Base-by-base conservation (phyloP, 2,797 vertebrate species). In the Rhynchotus rufescens region DNA sequence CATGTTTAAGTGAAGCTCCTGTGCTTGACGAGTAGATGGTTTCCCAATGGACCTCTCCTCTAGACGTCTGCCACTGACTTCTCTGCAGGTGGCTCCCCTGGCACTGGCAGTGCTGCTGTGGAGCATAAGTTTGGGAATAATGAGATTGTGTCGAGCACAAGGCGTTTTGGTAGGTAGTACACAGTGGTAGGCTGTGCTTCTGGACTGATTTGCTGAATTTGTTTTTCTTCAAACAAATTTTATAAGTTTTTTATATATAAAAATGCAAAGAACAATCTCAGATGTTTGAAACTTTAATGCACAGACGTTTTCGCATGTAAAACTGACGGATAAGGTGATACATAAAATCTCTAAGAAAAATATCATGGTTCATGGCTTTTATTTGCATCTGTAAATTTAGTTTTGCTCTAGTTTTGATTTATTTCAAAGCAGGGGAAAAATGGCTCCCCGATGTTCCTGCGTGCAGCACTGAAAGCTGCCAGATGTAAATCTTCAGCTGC, bases 311-410 rank as follows among this genome's bases (percentile, higher is more conserved):
- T 96, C 89, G 84, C 66, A 25, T 92, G 84, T 92, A 86, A 91
- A 90, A 84, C 92, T 82, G 10, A 82, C 87, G 96, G 30, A 60
- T 2, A 8, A 92, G 66, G n/a, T 84, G 73, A 15, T 92, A 72
- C 84, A 81, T 93, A 92, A 94, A 84, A 88, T 94, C 60, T 90
- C 10, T 93, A 81, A 92, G 73, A 80, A 95, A 90, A 96, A 40
- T 34, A 40, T 42, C 80, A 60, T 23, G 10, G 21, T 75, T 88
- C 51, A 20, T 87, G 82, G 9, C 42, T 94, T 95, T 94, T 90
- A 83, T 95, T 94, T 94, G 59, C n/a, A 79, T 88, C 62, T 85
- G 17, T 57, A 62, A 86, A 65, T 93, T 93, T 17, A 44, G 20
- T 84, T 86, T 72, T 38, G 42, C 10, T 76, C 11, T 72, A 66